Evolutionary conservation across 2,888 invertebrate genomes (phyloP).

Genomic region (Sminthurides aquaticus): DNA sequence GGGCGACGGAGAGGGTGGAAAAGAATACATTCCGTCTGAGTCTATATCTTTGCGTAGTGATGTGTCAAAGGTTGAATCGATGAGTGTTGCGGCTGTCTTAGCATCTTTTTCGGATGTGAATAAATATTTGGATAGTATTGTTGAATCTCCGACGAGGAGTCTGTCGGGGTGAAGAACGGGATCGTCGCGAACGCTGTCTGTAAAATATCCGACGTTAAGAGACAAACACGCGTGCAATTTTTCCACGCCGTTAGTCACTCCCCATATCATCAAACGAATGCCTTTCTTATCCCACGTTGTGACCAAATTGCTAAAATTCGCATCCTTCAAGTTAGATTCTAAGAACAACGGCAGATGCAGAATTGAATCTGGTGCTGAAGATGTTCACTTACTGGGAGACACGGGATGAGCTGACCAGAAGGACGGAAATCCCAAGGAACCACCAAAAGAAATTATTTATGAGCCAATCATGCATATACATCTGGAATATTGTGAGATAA

Average conservation of each 20-base stretch:
- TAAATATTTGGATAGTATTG: not conserved
- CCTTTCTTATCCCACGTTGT: conserved; percentile 55
- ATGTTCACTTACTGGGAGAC: conserved; percentile 56
- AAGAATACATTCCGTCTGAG: no score
- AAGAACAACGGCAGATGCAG: no score
- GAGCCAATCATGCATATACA: conserved; percentile 52
- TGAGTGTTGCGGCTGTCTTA: no score
- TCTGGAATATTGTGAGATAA: not conserved
- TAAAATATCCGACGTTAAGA: conserved; percentile 62
- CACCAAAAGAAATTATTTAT: conserved; percentile 53
- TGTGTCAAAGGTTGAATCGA: no score
- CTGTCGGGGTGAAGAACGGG: not conserved
- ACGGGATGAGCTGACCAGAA: conserved; percentile 65
- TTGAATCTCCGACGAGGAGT: not conserved
- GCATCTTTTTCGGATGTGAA: not conserved
- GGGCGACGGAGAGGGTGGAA: no score
- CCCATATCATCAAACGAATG: conserved; percentile 66
- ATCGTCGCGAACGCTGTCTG: conserved; percentile 57
- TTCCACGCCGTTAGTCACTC: conserved; percentile 67
- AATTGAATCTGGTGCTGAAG: not conserved
- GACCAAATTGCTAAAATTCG: conserved; percentile 24
- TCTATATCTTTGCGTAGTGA: no score
- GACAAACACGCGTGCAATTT: conserved; percentile 61
- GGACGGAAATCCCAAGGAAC: conserved; percentile 58
- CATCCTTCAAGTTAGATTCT: no score